Evolutionary conservation across 1,140 invertebrate genomes (phyloP).

Genomic region (Choristoneura fumiferana): DNA sequence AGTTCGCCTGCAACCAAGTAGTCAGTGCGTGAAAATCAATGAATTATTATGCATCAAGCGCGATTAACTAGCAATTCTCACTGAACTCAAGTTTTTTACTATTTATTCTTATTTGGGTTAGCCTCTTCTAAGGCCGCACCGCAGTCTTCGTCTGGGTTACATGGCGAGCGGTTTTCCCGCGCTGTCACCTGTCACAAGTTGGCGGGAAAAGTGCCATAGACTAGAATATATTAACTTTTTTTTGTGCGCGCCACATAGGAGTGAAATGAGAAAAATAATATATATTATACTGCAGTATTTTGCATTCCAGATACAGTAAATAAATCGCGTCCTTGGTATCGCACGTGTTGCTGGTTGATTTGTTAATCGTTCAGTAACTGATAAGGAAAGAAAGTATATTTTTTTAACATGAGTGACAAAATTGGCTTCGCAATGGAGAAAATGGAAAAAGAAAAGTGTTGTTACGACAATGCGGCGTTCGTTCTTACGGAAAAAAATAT

Average conservation of each 20-base stretch:
- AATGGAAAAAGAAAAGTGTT: conserved; percentile 6
- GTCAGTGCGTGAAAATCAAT: conserved; percentile 10
- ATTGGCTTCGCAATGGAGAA: not conserved
- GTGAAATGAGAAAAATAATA: too few species aligned
- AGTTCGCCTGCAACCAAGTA: too few species aligned
- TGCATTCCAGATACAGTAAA: too few species aligned
- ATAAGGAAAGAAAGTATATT: too few species aligned
- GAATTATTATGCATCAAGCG: conserved; percentile 9
- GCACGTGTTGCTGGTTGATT: too few species aligned
- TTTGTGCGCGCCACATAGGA: too few species aligned
- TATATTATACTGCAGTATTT: too few species aligned
- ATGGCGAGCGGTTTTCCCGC: conserved; percentile 10
- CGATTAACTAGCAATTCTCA: not conserved
- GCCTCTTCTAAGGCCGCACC: not conserved
- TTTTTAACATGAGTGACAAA: conserved; percentile 10
- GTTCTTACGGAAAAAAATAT: not conserved
- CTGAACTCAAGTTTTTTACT: conserved; percentile 11
- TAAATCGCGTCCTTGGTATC: too few species aligned
- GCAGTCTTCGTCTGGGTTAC: conserved; percentile 6
- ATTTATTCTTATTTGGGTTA: conserved; percentile 13
- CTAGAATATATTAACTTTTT: not conserved
- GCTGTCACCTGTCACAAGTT: conserved; percentile 3
- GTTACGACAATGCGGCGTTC: conserved; percentile 13
- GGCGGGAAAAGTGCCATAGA: conserved; percentile 13
- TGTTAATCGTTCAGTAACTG: too few species aligned